phyloP scores from a whole-genome alignment of 2,888 invertebrate genomes.

The Campoletis raptor region DNA sequence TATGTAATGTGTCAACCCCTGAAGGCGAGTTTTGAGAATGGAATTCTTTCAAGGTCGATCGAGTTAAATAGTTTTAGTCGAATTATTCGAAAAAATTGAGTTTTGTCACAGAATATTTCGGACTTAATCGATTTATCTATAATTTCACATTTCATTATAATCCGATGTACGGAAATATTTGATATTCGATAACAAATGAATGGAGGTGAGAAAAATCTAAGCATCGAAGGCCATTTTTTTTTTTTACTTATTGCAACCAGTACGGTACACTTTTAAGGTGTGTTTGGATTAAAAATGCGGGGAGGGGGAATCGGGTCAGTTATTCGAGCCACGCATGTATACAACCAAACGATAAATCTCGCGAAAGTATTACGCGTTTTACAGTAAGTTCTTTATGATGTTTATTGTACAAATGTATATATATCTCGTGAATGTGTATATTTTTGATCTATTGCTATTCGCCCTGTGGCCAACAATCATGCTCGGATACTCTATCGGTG shows the following conservation, averaged over 20 bases:
- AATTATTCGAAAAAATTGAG: neutral
- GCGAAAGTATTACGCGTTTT: constrained; percentile 47
- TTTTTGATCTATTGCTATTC: constrained; percentile 2
- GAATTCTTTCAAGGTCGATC: neutral
- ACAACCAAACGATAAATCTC: constrained; percentile 34
- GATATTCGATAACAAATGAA: neutral
- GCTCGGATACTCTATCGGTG: neutral
- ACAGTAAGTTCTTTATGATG: constrained; percentile 1
- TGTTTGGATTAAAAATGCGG: neutral
- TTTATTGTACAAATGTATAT: constrained; percentile 3
- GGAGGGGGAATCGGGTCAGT: neutral
- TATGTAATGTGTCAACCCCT: neutral
- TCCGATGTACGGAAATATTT: neutral
- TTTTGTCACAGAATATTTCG: neutral
- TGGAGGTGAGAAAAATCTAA: neutral
- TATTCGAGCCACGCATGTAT: neutral
- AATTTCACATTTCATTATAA: neutral
- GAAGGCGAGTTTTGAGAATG: neutral
- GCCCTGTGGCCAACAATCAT: neutral
- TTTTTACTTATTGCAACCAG: neutral
- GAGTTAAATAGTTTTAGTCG: neutral
- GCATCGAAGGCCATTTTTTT: neutral
- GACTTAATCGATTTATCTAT: neutral
- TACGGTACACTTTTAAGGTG: neutral
- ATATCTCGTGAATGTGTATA: neutral